These are phyloP conservation scores for Phrixothrix hirtus DNA, from an alignment of 2,888 invertebrate genomes.

Conservation along the genomic window DNA sequence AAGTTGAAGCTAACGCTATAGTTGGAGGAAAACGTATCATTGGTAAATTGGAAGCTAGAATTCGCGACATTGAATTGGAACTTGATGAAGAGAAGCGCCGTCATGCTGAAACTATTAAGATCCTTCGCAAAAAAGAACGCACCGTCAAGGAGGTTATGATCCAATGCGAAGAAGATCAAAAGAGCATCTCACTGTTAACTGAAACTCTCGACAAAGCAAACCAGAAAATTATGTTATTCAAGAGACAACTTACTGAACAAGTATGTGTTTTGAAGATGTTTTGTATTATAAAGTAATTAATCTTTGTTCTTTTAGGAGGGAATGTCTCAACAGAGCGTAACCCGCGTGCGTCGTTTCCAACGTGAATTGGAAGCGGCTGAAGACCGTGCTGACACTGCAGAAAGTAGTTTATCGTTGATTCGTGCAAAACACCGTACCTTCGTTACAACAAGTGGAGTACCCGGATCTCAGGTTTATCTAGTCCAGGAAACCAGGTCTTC, in stretches of 20 bases:
- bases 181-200: constrained; percentile 90
- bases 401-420: constrained; percentile 92
- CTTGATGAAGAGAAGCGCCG: constrained; percentile 96
- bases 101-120: constrained; percentile 96
- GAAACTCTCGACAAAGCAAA: constrained; percentile 85
- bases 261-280: constrained; percentile 52
- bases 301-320: constrained; percentile 70
- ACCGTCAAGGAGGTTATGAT: constrained; percentile 94
- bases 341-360: constrained; percentile 97
- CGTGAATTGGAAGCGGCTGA: constrained; percentile 97
- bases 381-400: constrained; percentile 93
- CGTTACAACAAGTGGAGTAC: constrained; percentile 91
- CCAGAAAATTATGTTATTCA: constrained; percentile 91
- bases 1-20: constrained; percentile 95
- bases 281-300: constrained; percentile 14
- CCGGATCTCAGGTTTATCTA: constrained; percentile 89
- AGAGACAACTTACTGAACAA: constrained; percentile 93
- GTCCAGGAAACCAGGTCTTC: constrained; percentile 77
- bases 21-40: constrained; percentile 96
- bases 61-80: constrained; percentile 93
- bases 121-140: constrained; percentile 97
- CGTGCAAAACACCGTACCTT: constrained; percentile 98
- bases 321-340: constrained; percentile 88
- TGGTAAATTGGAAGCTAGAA: constrained; percentile 94
- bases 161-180: constrained; percentile 95